A percentile compares a stretch with the other conserved stretches of the same genome.
Evolutionary conservation across 2,113 vertebrate genomes (phyloP).

Genomic region (Datnioides undecimradiatus): DNA sequence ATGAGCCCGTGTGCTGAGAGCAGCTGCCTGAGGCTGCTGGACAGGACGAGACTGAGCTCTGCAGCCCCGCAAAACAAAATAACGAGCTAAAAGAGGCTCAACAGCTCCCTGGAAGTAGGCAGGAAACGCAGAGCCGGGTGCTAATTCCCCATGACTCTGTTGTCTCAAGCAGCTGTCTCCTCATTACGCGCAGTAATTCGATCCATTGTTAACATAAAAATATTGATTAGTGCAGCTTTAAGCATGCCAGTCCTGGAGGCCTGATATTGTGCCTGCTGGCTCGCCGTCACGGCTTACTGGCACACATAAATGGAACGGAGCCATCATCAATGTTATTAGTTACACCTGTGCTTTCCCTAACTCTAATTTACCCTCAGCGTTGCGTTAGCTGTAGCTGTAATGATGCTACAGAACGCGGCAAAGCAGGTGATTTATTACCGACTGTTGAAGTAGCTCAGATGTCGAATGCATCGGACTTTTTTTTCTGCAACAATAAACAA

Average conservation of each 20-base stretch:
- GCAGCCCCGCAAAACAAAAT: not conserved
- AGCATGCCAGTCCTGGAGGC: conserved; percentile 11
- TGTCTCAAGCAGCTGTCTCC: conserved; percentile 31
- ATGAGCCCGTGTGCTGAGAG: not conserved
- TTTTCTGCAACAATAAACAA: conserved; percentile 61
- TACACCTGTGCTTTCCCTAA: conserved; percentile 34
- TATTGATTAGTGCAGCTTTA: conserved; percentile 39
- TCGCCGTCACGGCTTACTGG: conserved; percentile 29
- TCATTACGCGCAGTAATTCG: conserved; percentile 13
- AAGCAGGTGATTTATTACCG: conserved; percentile 45
- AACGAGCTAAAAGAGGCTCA: conserved; percentile 12
- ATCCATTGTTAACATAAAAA: conserved; percentile 47
- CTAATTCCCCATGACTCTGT: not conserved
- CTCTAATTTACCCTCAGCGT: conserved; percentile 25
- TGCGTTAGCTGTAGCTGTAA: conserved; percentile 30
- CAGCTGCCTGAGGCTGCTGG: not conserved
- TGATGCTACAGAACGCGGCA: conserved; percentile 2
- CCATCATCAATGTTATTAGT: conserved; percentile 54
- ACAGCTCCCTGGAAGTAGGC: not conserved
- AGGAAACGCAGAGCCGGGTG: not conserved
- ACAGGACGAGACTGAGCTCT: not conserved
- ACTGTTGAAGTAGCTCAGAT: conserved; percentile 12
- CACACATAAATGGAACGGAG: conserved; percentile 31
- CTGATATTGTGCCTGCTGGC: conserved; percentile 44
- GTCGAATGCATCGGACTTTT: conserved; percentile 51